Percentiles rank a stretch among this genome's conserved stretches.
Evolutionary conservation across 1,140 invertebrate genomes (phyloP).

Genomic region (Teleogryllus occipitalis): DNA sequence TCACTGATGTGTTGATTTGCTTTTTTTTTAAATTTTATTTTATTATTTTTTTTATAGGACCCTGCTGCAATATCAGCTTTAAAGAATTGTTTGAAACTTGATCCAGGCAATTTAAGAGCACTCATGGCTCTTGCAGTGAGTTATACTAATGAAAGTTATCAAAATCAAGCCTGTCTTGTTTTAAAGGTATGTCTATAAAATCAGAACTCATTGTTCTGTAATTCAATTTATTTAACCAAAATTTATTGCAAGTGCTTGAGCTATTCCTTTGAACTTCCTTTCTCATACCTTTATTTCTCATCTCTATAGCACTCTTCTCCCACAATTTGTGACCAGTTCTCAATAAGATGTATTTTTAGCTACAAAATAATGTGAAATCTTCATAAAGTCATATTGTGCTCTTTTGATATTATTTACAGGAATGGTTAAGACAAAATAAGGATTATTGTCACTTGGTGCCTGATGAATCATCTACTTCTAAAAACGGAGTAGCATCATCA

Average conservation of each 20-base stretch:
- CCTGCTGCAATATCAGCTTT: slow-evolving; percentile 81
- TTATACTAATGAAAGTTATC: slow-evolving; percentile 83
- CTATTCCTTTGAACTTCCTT: too few species aligned
- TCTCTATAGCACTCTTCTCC: too few species aligned
- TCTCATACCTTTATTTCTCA: too few species aligned
- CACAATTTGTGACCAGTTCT: too few species aligned
- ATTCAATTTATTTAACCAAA: too few species aligned
- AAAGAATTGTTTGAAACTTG: slow-evolving; percentile 72
- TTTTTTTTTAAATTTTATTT: neutral
- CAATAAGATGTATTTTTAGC: too few species aligned
- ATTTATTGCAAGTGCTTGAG: too few species aligned
- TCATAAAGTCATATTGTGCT: too few species aligned
- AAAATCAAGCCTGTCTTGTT: slow-evolving; percentile 44
- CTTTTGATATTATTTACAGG: slow-evolving; percentile 30
- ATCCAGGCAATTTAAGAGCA: slow-evolving; percentile 73
- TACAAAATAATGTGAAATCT: too few species aligned
- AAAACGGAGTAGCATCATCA: slow-evolving; percentile 27
- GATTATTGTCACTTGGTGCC: slow-evolving; percentile 69
- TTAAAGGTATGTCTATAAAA: slow-evolving; percentile 33
- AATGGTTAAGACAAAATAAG: slow-evolving; percentile 79
- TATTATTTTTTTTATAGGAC: slow-evolving; percentile 48
- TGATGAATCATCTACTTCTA: slow-evolving; percentile 6
- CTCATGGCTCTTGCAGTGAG: slow-evolving; percentile 86
- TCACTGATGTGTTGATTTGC: neutral
- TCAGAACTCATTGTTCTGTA: too few species aligned